Percentiles rank a stretch among this genome's conserved stretches.
phyloP scores from a whole-genome alignment of 1,140 invertebrate genomes.

The Drosophila ficusphila region DNA sequence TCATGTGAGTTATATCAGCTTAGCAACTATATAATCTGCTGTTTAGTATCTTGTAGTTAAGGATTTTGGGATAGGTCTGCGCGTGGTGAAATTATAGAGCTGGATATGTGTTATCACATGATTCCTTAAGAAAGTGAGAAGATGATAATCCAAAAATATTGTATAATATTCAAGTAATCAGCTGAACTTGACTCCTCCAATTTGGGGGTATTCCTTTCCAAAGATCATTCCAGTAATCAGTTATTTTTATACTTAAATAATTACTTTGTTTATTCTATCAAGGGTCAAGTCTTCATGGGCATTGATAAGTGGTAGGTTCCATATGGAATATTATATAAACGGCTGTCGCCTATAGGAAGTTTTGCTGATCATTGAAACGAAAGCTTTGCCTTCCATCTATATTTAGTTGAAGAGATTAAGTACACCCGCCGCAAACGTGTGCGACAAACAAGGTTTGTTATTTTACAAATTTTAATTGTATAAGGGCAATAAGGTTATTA shows the following conservation, averaged over 20 bases:
- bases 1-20: conserved; percentile 8
- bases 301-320: conserved; percentile 35
- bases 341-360: conserved; percentile 9
- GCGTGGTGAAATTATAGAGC: background rate
- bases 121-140: background rate
- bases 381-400: conserved; percentile 4
- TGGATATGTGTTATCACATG: background rate
- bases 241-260: conserved; percentile 54
- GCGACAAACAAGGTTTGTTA: conserved; percentile 3
- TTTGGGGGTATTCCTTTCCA: conserved; percentile 41
- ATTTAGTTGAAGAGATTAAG: conserved; percentile 40
- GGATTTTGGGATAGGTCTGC: conserved; percentile 27
- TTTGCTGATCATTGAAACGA: conserved; percentile 14
- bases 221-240: conserved; percentile 38
- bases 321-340: conserved; percentile 31
- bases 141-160: background rate
- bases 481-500: background rate
- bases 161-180: conserved; percentile 12
- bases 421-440: conserved; percentile 32
- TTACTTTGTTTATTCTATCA: conserved; percentile 61
- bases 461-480: background rate
- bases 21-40: conserved; percentile 34
- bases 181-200: conserved; percentile 24
- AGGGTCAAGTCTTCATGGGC: conserved; percentile 36
- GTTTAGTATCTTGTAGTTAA: background rate